Conservation (phyloP, 30 jellyfish, hydroid and myxozoan species). For the Aurelia coerulea region DNA sequence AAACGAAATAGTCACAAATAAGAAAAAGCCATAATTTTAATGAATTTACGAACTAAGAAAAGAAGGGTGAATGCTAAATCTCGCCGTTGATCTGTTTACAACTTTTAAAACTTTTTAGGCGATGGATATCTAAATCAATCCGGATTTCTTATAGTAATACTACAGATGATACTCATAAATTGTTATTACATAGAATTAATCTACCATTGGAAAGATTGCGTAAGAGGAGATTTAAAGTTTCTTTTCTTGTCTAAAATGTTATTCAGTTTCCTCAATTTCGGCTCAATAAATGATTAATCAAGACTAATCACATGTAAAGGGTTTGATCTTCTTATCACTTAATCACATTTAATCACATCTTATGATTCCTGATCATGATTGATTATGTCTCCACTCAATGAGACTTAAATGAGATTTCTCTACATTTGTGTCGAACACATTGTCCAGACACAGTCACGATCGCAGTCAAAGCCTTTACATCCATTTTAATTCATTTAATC, state of each 20-base stretch:
- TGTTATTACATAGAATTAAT: not conserved
- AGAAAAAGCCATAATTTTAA: too few relatives aligned
- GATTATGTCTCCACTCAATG: constrained; percentile 19
- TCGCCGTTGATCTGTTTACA: too few relatives aligned
- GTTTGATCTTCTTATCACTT: constrained; percentile 26
- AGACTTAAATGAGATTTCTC: not conserved
- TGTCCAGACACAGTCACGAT: not conserved
- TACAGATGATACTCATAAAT: not conserved
- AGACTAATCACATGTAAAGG: constrained; percentile 1
- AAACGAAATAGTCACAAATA: too few relatives aligned
- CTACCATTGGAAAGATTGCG: not conserved
- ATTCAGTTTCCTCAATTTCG: not conserved
- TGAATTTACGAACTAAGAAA: too few relatives aligned
- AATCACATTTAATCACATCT: constrained; percentile 19
- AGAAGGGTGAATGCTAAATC: too few relatives aligned
- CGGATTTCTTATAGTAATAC: not conserved
- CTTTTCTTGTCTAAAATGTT: not conserved
- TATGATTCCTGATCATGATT: constrained; percentile 11
- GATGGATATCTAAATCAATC: not conserved
- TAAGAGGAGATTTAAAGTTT: not conserved
- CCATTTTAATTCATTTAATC: not conserved
- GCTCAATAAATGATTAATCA: constrained; percentile 6
- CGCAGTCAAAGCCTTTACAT: too few relatives aligned
- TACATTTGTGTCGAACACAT: not conserved
- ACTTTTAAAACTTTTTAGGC: too few relatives aligned